Percentiles rank a stretch among this genome's conserved stretches.
phyloP scores from a whole-genome alignment of 2,113 vertebrate species.

The Mesocricetus auratus region DNA sequence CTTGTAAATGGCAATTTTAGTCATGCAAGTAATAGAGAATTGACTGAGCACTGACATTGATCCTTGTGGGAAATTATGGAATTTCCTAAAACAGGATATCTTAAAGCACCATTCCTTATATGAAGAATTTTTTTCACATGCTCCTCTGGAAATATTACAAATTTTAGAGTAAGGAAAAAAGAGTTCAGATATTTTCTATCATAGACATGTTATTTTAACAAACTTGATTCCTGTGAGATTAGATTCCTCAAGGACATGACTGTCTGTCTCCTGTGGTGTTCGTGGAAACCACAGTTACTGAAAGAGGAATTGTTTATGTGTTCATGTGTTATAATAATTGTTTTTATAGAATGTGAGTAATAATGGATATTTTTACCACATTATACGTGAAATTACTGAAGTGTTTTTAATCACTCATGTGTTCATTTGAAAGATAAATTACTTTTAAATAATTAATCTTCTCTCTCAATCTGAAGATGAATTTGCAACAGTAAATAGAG shows the following conservation, averaged over 20 bases:
- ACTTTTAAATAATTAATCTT: conserved; percentile 29
- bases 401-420: not conserved
- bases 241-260: not conserved
- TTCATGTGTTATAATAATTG: not conserved
- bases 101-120: conserved; percentile 9
- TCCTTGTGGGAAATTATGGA: not conserved
- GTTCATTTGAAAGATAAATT: not conserved
- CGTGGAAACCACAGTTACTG: not conserved
- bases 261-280: not conserved
- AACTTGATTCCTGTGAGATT: not conserved
- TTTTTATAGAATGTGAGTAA: not conserved
- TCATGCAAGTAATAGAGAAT: not conserved
- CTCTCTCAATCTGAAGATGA: not conserved
- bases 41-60: not conserved
- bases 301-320: not conserved
- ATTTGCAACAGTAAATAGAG: conserved; percentile 16
- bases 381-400: not conserved
- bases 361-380: not conserved
- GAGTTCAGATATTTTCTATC: not conserved
- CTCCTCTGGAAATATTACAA: not conserved
- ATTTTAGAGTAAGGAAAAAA: not conserved
- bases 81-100: conserved; percentile 26
- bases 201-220: not conserved
- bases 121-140: not conserved
- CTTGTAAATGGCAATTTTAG: not conserved